Percentiles rank a stretch among this genome's conserved stretches.
These are phyloP conservation scores for Molothrus aeneus DNA, from an alignment of 2,797 vertebrate species.

Conservation along the genomic window DNA sequence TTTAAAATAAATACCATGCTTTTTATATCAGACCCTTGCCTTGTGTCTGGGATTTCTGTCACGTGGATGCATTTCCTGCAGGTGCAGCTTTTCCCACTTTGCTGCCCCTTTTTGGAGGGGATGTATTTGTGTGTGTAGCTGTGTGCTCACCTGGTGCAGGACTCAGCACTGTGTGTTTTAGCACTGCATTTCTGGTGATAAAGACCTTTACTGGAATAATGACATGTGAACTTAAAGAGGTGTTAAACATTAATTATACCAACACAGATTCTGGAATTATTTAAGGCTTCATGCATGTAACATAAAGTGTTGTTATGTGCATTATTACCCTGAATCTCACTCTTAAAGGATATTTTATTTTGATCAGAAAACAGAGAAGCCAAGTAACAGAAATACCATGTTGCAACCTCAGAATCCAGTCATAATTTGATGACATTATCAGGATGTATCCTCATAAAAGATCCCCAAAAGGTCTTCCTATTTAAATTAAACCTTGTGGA, in stretches of 20 bases:
- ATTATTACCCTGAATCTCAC: background rate
- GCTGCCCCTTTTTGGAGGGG: background rate
- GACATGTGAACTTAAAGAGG: background rate
- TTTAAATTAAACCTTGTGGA: background rate
- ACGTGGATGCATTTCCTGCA: background rate
- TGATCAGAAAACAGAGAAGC: background rate
- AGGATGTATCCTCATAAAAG: background rate
- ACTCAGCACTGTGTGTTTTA: background rate
- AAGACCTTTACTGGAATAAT: background rate
- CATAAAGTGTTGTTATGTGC: background rate
- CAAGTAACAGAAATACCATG: background rate
- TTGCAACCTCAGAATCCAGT: background rate
- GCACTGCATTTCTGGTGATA: background rate
- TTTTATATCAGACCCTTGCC: background rate
- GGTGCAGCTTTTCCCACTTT: background rate
- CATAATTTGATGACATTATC: background rate
- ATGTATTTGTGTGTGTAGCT: background rate
- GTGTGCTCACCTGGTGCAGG: background rate
- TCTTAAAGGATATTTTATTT: background rate
- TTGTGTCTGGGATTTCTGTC: constrained; percentile 6
- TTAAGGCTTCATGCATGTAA: background rate
- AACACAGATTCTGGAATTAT: background rate
- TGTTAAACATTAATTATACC: background rate
- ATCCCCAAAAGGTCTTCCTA: background rate
- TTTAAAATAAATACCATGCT: constrained; percentile 10